Evolutionary conservation across 2,113 vertebrate genomes (phyloP).

Genomic region (Gobio gobio): DNA sequence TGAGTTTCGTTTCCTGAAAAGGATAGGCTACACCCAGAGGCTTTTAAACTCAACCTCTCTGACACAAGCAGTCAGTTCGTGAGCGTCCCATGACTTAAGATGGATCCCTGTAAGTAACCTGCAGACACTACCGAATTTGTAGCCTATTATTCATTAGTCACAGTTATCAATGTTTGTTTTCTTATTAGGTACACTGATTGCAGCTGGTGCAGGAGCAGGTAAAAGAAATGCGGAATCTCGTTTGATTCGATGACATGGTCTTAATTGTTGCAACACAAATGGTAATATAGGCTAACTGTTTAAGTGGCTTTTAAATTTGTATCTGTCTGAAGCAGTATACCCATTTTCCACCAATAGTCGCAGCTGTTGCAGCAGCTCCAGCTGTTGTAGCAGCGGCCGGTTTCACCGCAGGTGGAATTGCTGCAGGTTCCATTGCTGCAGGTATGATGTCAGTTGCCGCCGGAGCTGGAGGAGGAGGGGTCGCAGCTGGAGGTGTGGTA

Average conservation of each 20-base stretch:
- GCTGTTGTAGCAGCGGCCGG: neutral
- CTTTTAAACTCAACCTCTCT: neutral
- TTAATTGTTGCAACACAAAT: neutral
- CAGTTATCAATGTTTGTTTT: neutral
- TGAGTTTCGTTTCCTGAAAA: neutral
- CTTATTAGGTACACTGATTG: neutral
- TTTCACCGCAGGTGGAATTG: slow-evolving; percentile 3
- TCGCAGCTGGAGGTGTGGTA: neutral
- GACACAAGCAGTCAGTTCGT: neutral
- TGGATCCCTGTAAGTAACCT: neutral
- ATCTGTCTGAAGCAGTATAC: neutral
- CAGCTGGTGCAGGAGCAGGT: neutral
- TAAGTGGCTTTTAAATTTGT: neutral
- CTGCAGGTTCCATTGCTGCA: neutral
- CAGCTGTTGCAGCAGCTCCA: neutral
- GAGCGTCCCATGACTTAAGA: neutral
- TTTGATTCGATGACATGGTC: neutral
- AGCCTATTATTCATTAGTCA: neutral
- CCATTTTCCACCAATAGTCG: neutral
- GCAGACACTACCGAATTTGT: neutral
- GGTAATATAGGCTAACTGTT: neutral
- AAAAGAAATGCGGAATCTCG: neutral
- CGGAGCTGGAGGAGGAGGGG: neutral
- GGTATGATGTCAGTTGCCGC: neutral
- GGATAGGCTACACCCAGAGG: too few species aligned